These are phyloP conservation scores for Platycheirus albimanus DNA, from an alignment of 2,888 invertebrate species.

Conservation along the genomic window DNA sequence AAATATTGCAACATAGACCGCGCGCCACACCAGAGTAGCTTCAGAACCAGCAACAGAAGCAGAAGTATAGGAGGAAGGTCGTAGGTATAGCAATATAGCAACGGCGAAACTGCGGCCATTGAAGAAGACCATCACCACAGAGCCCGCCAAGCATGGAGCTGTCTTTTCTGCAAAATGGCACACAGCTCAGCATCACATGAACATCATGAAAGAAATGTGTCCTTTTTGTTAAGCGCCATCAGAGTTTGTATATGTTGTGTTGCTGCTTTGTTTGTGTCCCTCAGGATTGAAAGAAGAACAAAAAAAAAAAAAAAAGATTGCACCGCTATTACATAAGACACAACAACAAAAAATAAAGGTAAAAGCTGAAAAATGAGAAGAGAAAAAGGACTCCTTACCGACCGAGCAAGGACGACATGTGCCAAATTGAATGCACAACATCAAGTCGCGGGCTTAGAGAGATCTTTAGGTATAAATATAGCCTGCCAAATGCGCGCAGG, in stretches of 20 bases:
- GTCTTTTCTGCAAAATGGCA: slow-evolving; percentile 66
- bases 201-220: slow-evolving; percentile 54
- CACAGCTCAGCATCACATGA: slow-evolving; percentile 59
- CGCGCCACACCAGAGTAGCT: slow-evolving; percentile 48
- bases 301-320: slow-evolving; percentile 53
- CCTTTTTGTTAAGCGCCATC: slow-evolving; percentile 32
- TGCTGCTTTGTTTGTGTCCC: slow-evolving; percentile 60
- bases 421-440: slow-evolving; percentile 71
- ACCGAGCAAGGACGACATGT: slow-evolving; percentile 50
- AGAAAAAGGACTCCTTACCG: not conserved
- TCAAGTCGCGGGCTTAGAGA: slow-evolving; percentile 47
- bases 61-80: too few relatives aligned
- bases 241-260: slow-evolving; percentile 11
- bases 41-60: slow-evolving; percentile 4
- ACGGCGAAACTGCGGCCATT: slow-evolving; percentile 39
- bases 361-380: slow-evolving; percentile 10
- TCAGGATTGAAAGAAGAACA: slow-evolving; percentile 58
- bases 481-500: not conserved
- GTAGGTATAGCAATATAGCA: slow-evolving; percentile 14
- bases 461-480: not conserved
- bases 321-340: not conserved
- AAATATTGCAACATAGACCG: slow-evolving; percentile 72
- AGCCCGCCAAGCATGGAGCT: slow-evolving; percentile 42
- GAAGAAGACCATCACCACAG: slow-evolving; percentile 27
- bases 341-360: slow-evolving; percentile 16